These are phyloP conservation scores for Semicossyphus pulcher DNA, from an alignment of 2,113 vertebrate genomes.

Conservation along the genomic window DNA sequence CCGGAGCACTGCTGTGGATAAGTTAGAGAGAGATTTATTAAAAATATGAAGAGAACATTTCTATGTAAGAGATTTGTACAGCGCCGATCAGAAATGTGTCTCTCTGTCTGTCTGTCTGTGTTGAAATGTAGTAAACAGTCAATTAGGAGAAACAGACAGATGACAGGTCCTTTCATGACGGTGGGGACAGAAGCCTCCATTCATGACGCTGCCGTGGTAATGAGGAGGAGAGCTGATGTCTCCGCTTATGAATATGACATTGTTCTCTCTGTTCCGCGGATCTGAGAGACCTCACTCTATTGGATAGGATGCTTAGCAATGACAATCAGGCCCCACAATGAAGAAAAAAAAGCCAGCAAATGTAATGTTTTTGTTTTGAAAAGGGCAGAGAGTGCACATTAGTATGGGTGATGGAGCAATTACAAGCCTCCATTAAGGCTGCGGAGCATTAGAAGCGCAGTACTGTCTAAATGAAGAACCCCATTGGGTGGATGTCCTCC, in stretches of 20 bases:
- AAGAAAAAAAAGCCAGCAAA: conserved; percentile 62
- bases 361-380: conserved; percentile 79
- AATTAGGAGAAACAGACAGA: conserved; percentile 81
- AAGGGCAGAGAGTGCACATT: conserved; percentile 78
- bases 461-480: conserved; percentile 56
- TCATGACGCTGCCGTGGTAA: conserved; percentile 81
- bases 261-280: conserved; percentile 79
- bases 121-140: conserved; percentile 78
- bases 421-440: conserved; percentile 75
- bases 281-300: conserved; percentile 73
- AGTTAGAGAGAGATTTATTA: conserved; percentile 20
- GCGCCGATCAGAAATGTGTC: conserved; percentile 61
- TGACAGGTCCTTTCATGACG: conserved; percentile 75
- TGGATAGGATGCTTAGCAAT: conserved; percentile 62
- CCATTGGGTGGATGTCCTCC: conserved; percentile 31
- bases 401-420: conserved; percentile 81
- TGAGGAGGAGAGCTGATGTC: conserved; percentile 80
- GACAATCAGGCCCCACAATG: conserved; percentile 72
- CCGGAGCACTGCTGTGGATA: conserved; percentile 26
- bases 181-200: conserved; percentile 80
- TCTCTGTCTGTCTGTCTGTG: conserved; percentile 64
- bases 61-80: conserved; percentile 35
- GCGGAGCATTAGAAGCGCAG: conserved; percentile 52
- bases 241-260: conserved; percentile 83
- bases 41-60: conserved; percentile 13